phyloP scores from a whole-genome alignment of 2,797 vertebrate species.

The Sebastes vulpes region DNA sequence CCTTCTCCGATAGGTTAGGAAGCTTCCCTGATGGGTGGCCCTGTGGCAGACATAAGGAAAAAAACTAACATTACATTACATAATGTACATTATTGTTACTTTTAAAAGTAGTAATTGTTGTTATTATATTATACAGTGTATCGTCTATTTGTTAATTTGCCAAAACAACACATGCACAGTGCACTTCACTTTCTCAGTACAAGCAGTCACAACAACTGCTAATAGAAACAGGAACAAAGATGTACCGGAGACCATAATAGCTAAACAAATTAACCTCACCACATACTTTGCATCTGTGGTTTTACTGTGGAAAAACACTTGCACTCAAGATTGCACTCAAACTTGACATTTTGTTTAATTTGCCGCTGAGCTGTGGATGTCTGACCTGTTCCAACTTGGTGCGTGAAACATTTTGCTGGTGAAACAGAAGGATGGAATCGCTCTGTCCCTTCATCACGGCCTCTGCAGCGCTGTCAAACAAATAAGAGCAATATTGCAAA shows the following conservation, averaged over 20 bases:
- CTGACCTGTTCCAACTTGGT: slow-evolving; percentile 95
- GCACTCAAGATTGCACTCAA: neutral
- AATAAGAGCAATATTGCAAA: neutral
- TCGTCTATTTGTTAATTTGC: neutral
- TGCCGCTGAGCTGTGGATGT: neutral
- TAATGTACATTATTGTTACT: neutral
- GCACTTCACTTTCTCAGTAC: neutral
- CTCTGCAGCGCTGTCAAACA: slow-evolving; percentile 91
- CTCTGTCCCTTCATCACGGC: slow-evolving; percentile 95
- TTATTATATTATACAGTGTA: neutral
- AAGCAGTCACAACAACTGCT: neutral
- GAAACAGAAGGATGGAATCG: slow-evolving; percentile 96
- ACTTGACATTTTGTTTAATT: neutral
- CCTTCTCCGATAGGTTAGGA: slow-evolving; percentile 87
- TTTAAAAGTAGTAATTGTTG: neutral
- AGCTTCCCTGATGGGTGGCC: slow-evolving; percentile 84
- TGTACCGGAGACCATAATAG: slow-evolving; percentile 46
- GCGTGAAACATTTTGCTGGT: slow-evolving; percentile 95
- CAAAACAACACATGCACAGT: neutral
- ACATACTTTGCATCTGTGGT: slow-evolving; percentile 44
- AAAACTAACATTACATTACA: neutral
- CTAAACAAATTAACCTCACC: slow-evolving; percentile 41
- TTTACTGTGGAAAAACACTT: neutral
- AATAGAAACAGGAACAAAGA: slow-evolving; percentile 73
- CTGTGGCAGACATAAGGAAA: slow-evolving; percentile 48